phyloP scores from a whole-genome alignment of 1,140 invertebrate genomes.

The Contarinia nasturtii region DNA sequence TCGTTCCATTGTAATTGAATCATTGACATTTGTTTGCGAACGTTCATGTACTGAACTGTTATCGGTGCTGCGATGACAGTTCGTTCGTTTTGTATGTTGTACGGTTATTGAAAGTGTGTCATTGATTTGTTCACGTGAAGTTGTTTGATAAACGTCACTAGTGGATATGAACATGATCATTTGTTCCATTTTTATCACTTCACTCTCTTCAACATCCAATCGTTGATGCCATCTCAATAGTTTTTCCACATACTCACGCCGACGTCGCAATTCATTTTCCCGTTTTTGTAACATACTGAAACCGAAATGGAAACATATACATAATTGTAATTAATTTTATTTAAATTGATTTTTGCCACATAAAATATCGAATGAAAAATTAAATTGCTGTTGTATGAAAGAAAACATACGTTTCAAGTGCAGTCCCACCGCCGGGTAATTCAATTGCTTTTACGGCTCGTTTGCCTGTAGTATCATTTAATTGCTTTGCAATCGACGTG shows the following conservation, averaged over 20 bases:
- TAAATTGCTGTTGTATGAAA: no score
- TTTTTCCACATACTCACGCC: conserved; percentile 8
- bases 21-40: not conserved
- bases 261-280: conserved; percentile 7
- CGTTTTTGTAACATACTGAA: conserved; percentile 7
- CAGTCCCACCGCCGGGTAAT: no score
- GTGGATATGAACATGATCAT: conserved; percentile 2
- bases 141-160: no score
- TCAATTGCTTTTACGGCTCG: no score
- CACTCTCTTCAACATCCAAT: conserved; percentile 9
- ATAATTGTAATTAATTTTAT: not conserved
- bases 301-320: not conserved
- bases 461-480: no score
- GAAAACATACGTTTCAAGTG: no score
- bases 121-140: not conserved
- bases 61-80: not conserved
- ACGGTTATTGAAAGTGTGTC: conserved; percentile 2
- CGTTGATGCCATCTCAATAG: conserved; percentile 10
- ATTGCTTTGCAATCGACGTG: no score
- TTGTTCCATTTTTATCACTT: conserved; percentile 8
- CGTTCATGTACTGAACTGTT: not conserved
- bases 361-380: no score
- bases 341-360: not conserved
- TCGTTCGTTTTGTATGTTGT: conserved; percentile 1
- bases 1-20: not conserved